Percentiles rank a stretch among this genome's conserved stretches.
These are phyloP conservation scores for Trissolcus basalis DNA, from an alignment of 1,140 invertebrate genomes.

Conservation along the genomic window DNA sequence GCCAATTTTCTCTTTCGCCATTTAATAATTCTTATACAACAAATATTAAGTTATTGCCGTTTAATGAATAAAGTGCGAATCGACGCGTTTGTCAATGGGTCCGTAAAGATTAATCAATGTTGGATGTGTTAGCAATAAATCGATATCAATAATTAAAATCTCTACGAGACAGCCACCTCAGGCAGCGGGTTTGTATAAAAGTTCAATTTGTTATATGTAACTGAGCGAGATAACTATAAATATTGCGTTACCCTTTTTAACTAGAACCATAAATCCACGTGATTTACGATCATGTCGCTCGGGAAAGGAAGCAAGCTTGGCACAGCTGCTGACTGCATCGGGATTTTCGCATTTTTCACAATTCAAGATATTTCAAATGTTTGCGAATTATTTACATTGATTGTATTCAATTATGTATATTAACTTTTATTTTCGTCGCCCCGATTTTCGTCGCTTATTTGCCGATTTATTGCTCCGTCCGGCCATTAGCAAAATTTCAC, in stretches of 20 bases:
- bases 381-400: conserved; percentile 42
- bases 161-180: conserved; percentile 57
- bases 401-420: conserved; percentile 20
- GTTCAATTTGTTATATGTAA: conserved; percentile 76
- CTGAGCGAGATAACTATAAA: conserved; percentile 75
- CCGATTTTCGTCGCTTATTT: too few relatives aligned
- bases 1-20: too few relatives aligned
- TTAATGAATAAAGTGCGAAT: too few relatives aligned
- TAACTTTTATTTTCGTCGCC: neutral
- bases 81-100: too few relatives aligned
- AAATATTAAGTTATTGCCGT: too few relatives aligned
- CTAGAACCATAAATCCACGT: conserved; percentile 73
- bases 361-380: conserved; percentile 46
- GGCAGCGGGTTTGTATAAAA: conserved; percentile 70
- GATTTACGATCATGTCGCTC: conserved; percentile 69
- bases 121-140: conserved; percentile 50
- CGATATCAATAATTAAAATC: conserved; percentile 77
- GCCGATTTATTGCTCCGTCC: too few relatives aligned
- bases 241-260: conserved; percentile 75
- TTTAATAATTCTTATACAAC: too few relatives aligned
- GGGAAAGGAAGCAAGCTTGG: conserved; percentile 63
- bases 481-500: too few relatives aligned
- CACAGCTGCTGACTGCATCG: conserved; percentile 58
- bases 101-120: too few relatives aligned
- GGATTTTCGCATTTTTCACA: conserved; percentile 64